Base-by-base conservation (phyloP, 1,140 invertebrate species). In the Physella acuta region DNA sequence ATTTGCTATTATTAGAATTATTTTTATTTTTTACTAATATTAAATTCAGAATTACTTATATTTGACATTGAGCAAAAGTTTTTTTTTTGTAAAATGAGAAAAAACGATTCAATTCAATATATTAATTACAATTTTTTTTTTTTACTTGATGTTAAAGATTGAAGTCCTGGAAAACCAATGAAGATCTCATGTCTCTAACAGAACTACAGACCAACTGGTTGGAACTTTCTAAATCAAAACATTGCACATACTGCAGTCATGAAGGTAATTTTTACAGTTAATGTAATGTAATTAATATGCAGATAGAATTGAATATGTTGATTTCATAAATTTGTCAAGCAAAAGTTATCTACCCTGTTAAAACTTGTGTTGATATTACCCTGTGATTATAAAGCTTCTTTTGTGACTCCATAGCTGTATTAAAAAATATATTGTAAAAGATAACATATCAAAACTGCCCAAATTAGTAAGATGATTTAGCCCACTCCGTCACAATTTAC, bases 201-300 rank as follows among this genome's bases (percentile, higher is more conserved):
- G 31, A 28, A 52, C 2, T 16, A 51, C 3, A 28, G 2, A 33
- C 11, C 26, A 11, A 28, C 30, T 63, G 20, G 1, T 16, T 24
- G 37, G 37, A 5, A 64, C 2, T n/a, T n/a, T n/a, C n/a, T 16
- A 64, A 64, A 52, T 33, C 14, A 51, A 52, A 30, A 24, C 62
- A 64, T 28, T 64, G 62, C 26, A 64, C 62, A 33, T 30, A 31
- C 30, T 64, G 62, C n/a, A 24, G 8, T 3, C 62, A 64, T 64
- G 62, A 64, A 52, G 62, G 62, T 20, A 44, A 61, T 33, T 26
- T 36, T 1, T 33, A 30, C 8, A 30, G 31, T 60, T 33, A 14
- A 5, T 24, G 4, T 60, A 24, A 11, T 60, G 14, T 26, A 60
- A 16, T 60, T 28, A 16, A 60, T 24, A 11, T 8, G 26, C 33